Evolutionary conservation across 2,113 vertebrate genomes (phyloP).

Genomic region (Leucopsar rothschildi): DNA sequence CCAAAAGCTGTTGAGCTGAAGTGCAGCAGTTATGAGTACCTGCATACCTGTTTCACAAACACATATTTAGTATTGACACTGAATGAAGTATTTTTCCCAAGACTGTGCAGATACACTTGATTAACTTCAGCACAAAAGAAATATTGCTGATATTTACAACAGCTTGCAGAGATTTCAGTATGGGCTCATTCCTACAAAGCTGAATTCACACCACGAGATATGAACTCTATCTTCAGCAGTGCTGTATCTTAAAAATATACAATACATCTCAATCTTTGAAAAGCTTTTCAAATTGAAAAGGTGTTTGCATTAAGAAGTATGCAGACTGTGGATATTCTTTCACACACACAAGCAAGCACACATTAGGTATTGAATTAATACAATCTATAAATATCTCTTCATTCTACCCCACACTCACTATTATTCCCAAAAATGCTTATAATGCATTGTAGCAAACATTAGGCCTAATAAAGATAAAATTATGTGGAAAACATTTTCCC

Average conservation of each 20-base stretch:
- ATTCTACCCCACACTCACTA: background rate
- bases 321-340: background rate
- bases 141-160: background rate
- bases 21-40: background rate
- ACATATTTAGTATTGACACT: background rate
- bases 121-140: background rate
- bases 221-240: background rate
- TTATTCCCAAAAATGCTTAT: background rate
- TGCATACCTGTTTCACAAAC: background rate
- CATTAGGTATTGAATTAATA: background rate
- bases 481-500: background rate
- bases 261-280: background rate
- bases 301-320: background rate
- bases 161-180: background rate
- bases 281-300: background rate
- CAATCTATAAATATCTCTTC: background rate
- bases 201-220: background rate
- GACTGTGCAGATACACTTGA: background rate
- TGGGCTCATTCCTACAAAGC: background rate
- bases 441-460: background rate
- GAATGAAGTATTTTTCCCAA: constrained; percentile 19
- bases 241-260: accelerated
- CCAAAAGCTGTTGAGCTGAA: background rate
- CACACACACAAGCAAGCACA: background rate
- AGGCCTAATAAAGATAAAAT: background rate